A percentile compares a stretch with the other conserved stretches of the same genome.
These are phyloP conservation scores for Sebastes hopkinsi DNA, from an alignment of 2,797 vertebrate species.

Conservation along the genomic window DNA sequence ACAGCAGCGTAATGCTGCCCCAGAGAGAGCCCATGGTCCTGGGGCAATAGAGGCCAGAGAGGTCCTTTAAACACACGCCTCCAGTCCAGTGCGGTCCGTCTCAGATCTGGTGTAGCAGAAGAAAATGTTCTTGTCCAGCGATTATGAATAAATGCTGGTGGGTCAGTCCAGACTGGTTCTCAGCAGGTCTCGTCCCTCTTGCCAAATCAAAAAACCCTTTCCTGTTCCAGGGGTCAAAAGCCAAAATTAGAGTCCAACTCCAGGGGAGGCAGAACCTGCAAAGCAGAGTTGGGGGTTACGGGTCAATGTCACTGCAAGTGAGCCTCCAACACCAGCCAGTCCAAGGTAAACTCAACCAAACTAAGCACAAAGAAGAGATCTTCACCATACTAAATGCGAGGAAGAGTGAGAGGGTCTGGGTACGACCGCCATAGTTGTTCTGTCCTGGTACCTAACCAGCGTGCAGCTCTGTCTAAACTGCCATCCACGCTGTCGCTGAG, in stretches of 20 bases:
- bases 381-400: conserved; percentile 15
- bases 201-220: conserved; percentile 53
- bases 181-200: conserved; percentile 27
- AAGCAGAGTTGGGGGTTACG: conserved; percentile 57
- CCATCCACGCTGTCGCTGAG: conserved; percentile 36
- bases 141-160: conserved; percentile 24
- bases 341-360: conserved; percentile 40
- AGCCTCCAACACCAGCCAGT: conserved; percentile 23
- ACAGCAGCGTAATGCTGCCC: conserved; percentile 86
- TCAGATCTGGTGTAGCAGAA: conserved; percentile 32
- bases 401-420: conserved; percentile 7
- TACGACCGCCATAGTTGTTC: conserved; percentile 39
- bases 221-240: conserved; percentile 64
- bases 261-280: conserved; percentile 57
- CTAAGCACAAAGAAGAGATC: conserved; percentile 11
- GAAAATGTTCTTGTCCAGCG: conserved; percentile 36
- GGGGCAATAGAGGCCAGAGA: conserved; percentile 70
- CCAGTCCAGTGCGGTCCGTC: conserved; percentile 41
- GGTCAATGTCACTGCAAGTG: conserved; percentile 58
- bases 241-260: conserved; percentile 69
- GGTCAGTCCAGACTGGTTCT: conserved; percentile 55
- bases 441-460: conserved; percentile 38
- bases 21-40: conserved; percentile 90
- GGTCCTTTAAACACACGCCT: conserved; percentile 50
- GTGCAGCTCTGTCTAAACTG: conserved; percentile 47